Evolutionary conservation across 2,113 vertebrate species (phyloP), one percentile per base, ranked within the genome.

Genomic region (Sula dactylatra): DNA sequence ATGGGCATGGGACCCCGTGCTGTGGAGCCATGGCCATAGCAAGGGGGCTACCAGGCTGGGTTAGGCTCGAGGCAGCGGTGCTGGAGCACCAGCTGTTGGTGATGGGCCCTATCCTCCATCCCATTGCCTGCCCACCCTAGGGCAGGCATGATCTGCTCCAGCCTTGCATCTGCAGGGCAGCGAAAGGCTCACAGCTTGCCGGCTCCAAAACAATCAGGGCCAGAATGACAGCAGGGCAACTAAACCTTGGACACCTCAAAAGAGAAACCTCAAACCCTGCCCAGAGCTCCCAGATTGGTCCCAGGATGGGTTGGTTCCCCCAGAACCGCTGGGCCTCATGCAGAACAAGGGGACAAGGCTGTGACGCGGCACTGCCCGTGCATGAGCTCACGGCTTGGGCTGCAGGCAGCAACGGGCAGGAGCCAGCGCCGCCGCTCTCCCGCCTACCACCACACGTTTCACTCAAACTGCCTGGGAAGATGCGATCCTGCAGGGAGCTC

Each of bases 351-450:
- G 3, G 13, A 11, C 44, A 45, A 45, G 15, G 42, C n/a, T 77
- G 85, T 2, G 2, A 25, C 0, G 0, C 1, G 4, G 42, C 25
- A 21, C 13, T 67, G 77, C 40, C 56, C 2, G 1, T 9, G 58
- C 1, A 0, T 13, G 50, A 86, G 27, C n/a, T 55, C 42, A 59
- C 3, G 7, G 77, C 56, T 76, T 0, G 1, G 66, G 58, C 38
- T 69, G 47, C 2, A 4, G n/a, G 22, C 31, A 64, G 77, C 67
- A n/a, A 31, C 27, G 27, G 54, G 40, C 58, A 87, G 77, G 36
- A 72, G n/a, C 49, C 64, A 36, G 40, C 49, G 22, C 27, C 8
- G 11, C 31, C 2, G 2, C 78, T 22, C 70, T 47, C 27, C 55
- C 34, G 89, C 78, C 47, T 20, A 40, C n/a, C 45, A 49, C 50